Percentiles rank a stretch among this genome's conserved stretches.
phyloP scores from a whole-genome alignment of 1,140 invertebrate species.

The Drosophila arizonae region DNA sequence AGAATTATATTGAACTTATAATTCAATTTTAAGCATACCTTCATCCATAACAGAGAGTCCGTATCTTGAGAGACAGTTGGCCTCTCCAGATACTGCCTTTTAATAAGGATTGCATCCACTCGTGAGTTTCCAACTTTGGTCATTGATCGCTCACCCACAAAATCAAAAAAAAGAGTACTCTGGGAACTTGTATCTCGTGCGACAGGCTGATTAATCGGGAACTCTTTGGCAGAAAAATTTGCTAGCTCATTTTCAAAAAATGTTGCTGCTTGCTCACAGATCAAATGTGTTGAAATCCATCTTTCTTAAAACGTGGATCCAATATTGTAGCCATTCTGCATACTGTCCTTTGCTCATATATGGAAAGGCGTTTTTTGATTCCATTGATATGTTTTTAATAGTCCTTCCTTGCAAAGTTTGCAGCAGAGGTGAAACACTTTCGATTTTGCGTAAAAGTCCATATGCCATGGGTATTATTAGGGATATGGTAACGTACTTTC shows the following conservation, averaged over 20 bases:
- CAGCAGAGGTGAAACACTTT: slow-evolving; percentile 15
- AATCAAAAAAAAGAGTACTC: too few relatives aligned
- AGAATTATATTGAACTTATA: too few relatives aligned
- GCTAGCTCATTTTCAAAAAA: slow-evolving; percentile 34
- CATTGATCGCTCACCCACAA: too few relatives aligned
- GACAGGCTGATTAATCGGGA: too few relatives aligned
- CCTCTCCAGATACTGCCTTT: slow-evolving; percentile 38
- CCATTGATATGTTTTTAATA: slow-evolving; percentile 1
- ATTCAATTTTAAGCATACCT: too few relatives aligned
- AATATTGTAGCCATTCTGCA: too few relatives aligned
- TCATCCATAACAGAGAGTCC: slow-evolving; percentile 10
- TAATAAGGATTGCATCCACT: slow-evolving; percentile 36
- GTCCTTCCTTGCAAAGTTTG: slow-evolving; percentile 20
- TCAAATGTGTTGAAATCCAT: slow-evolving; percentile 24
- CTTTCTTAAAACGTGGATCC: slow-evolving; percentile 4
- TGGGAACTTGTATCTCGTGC: too few relatives aligned
- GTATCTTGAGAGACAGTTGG: not conserved
- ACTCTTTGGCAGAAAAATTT: too few relatives aligned
- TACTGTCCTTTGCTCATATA: slow-evolving; percentile 21
- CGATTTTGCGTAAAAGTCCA: slow-evolving; percentile 22
- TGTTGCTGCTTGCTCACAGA: slow-evolving; percentile 27
- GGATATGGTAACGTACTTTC: slow-evolving; percentile 21
- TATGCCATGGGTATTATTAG: slow-evolving; percentile 21
- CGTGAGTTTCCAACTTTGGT: not conserved
- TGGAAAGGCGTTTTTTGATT: slow-evolving; percentile 15